These are phyloP conservation scores for Drymodes brunneopygia DNA, from an alignment of 2,113 vertebrate species.

Conservation along the genomic window DNA sequence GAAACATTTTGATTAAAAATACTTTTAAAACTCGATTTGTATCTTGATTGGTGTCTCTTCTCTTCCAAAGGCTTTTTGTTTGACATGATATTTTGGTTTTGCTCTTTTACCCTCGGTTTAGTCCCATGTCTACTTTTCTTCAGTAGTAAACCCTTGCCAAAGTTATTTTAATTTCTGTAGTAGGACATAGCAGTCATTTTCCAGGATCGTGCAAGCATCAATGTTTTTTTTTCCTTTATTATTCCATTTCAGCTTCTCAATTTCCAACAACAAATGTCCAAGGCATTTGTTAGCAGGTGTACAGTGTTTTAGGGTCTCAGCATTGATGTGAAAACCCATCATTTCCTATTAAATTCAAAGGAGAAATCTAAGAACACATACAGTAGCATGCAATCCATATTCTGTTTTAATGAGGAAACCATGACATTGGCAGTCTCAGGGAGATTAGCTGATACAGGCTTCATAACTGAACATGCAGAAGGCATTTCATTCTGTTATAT, in stretches of 20 bases:
- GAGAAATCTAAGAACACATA: neutral
- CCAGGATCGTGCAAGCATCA: neutral
- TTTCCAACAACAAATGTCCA: conserved; percentile 40
- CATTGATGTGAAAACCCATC: neutral
- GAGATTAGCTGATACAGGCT: neutral
- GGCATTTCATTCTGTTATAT: neutral
- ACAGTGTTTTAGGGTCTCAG: neutral
- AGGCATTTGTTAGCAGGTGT: neutral
- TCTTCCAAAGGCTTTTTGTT: neutral
- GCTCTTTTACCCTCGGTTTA: neutral
- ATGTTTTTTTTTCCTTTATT: neutral
- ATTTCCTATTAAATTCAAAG: neutral
- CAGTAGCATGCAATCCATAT: neutral
- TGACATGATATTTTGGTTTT: neutral
- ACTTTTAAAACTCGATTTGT: neutral
- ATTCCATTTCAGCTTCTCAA: neutral
- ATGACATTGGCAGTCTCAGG: neutral
- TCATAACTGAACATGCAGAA: neutral
- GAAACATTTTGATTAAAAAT: neutral
- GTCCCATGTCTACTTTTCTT: neutral
- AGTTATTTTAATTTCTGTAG: conserved; percentile 11
- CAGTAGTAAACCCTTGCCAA: neutral
- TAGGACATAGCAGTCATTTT: neutral
- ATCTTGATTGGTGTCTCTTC: neutral
- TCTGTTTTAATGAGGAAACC: neutral